Evolutionary conservation across 1,140 invertebrate species (phyloP).

Genomic region (Lethrus apterus): DNA sequence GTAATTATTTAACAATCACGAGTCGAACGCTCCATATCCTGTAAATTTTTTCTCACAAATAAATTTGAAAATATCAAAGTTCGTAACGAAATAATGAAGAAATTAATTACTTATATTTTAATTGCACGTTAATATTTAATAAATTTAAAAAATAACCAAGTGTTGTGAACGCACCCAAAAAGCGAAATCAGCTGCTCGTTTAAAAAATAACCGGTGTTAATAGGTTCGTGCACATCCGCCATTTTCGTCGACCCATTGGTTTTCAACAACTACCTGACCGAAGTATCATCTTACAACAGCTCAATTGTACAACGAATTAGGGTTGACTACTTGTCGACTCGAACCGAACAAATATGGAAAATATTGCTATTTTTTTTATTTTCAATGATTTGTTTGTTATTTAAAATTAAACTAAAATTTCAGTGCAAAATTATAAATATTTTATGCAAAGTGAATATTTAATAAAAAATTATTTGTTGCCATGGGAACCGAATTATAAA

Average conservation of each 20-base stretch:
- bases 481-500: no score
- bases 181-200: background rate
- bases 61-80: slow-evolving; percentile 14
- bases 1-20: slow-evolving; percentile 13
- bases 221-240: background rate
- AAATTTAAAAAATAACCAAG: background rate
- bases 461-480: background rate
- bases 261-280: background rate
- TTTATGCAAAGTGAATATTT: background rate
- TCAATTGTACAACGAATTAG: background rate
- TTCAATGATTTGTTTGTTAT: background rate
- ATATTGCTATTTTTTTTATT: background rate
- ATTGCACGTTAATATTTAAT: background rate
- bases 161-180: background rate
- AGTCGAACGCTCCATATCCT: background rate
- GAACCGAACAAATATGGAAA: background rate
- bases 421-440: background rate
- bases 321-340: background rate
- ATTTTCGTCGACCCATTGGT: background rate
- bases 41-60: background rate
- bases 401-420: background rate
- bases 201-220: background rate
- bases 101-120: background rate
- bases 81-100: background rate
- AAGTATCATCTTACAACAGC: background rate